Evolutionary conservation across 2,797 vertebrate genomes (phyloP).

Genomic region (Takifugu ocellatus): DNA sequence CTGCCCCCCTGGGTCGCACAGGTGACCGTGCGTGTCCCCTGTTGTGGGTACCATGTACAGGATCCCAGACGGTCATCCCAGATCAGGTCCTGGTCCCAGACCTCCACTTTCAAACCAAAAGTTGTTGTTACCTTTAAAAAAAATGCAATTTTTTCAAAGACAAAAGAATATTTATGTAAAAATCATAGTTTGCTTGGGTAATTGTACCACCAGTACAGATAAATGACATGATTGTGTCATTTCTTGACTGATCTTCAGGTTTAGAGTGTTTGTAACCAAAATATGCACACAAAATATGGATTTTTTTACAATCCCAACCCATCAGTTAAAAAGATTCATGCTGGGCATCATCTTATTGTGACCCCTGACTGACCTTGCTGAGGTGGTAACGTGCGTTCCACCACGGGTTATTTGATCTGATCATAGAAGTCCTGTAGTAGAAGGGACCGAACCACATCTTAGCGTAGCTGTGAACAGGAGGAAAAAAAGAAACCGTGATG

Average conservation of each 20-base stretch:
- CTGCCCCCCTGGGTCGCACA: neutral
- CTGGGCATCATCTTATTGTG: too few species aligned
- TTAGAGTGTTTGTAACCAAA: too few species aligned
- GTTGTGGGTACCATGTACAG: neutral
- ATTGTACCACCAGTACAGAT: too few species aligned
- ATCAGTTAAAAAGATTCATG: too few species aligned
- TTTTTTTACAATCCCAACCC: too few species aligned
- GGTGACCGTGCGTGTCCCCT: neutral
- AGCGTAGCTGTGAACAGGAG: slow-evolving; percentile 24
- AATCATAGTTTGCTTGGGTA: too few species aligned
- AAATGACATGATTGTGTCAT: too few species aligned
- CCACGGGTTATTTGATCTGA: slow-evolving; percentile 7
- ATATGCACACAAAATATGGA: too few species aligned
- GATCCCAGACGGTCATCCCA: slow-evolving; percentile 3
- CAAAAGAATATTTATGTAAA: neutral
- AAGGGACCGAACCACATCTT: slow-evolving; percentile 1
- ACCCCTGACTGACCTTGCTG: slow-evolving; percentile 13
- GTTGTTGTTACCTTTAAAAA: neutral
- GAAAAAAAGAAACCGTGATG: neutral
- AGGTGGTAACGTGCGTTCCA: slow-evolving; percentile 14
- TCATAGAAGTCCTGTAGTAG: neutral
- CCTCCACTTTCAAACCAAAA: neutral
- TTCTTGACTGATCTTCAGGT: too few species aligned
- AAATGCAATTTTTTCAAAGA: neutral
- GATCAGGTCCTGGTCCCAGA: neutral